Percentiles rank a stretch among this genome's conserved stretches.
Conservation (phyloP, 2,113 vertebrate species). For the Andinoacara biseriatus region DNA sequence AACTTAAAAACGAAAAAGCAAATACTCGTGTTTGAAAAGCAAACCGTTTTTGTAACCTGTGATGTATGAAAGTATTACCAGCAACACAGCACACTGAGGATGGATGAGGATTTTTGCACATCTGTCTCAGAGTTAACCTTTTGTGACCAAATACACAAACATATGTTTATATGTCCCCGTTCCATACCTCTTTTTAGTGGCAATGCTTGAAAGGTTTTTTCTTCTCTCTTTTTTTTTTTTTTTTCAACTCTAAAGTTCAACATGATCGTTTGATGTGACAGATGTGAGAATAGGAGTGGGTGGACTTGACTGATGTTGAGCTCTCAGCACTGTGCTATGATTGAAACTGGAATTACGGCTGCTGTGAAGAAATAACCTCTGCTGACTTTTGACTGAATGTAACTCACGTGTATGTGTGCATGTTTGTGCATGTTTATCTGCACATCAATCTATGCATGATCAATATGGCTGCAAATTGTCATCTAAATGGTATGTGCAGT, state of each 20-base stretch:
- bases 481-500: background rate
- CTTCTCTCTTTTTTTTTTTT: constrained; percentile 15
- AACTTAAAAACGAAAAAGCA: constrained; percentile 53
- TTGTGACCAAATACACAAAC: constrained; percentile 49
- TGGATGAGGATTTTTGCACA: constrained; percentile 29
- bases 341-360: constrained; percentile 71
- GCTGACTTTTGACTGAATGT: constrained; percentile 63
- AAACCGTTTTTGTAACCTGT: constrained; percentile 26
- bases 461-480: background rate
- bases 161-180: constrained; percentile 47
- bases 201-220: constrained; percentile 44
- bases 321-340: constrained; percentile 66
- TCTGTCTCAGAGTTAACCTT: constrained; percentile 43
- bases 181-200: constrained; percentile 27
- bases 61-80: constrained; percentile 23
- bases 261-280: constrained; percentile 77
- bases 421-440: constrained; percentile 10
- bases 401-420: constrained; percentile 1
- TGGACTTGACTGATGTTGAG: constrained; percentile 73
- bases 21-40: constrained; percentile 47
- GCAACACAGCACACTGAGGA: background rate
- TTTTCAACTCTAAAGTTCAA: constrained; percentile 64
- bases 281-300: constrained; percentile 73
- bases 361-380: constrained; percentile 49
- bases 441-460: background rate